Base-by-base conservation (phyloP, 2,888 invertebrate genomes). In the Andrena marginata region DNA sequence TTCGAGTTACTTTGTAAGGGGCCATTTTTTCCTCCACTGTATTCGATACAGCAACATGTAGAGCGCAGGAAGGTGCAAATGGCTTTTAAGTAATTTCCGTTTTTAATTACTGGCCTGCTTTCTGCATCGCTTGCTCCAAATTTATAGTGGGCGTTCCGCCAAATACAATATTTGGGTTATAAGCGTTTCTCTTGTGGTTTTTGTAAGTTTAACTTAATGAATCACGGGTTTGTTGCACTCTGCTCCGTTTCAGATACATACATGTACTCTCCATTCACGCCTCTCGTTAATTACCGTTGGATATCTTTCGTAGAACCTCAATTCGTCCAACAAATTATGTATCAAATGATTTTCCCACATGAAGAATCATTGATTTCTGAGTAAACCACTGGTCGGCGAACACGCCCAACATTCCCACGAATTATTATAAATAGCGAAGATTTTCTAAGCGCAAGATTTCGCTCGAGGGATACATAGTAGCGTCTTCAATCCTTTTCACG, bases 1-100 rank as follows among this genome's bases (percentile, higher is more conserved):
- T 68, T 68, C 67, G 63, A 63, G 72, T 56, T 56, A 56, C 56
- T 56, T 76, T 64, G 72, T 54, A 77, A 72, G 72, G 56, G 59
- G 64, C 64, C 56, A 48, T 56, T 69, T 75, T 75, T 75, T 69
- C 69, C 23, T 69, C 60, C 35, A 49, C 69, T 69, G 33, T 49
- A 23, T 56, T 23, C 56, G 26, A 23, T 10, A 23, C 10, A 23
- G 20, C 56, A 13, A 3, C 4, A 10, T 10, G 56, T 23, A 26
- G 23, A 56, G 16, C 23, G 56, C 54, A 23, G 10, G 10, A 23
- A 56, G 23, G 23, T 56, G 23, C 56, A 56, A 56, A 10, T 23
- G 56, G 23, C 8, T 56, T 23, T 56, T 26, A 23, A 56, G 23
- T 56, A 56, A 56, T 56, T 56, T 23, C 10, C 1, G 56, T 56